Conservation (phyloP, 2,888 invertebrate species). For the Cheilosia impressa region DNA sequence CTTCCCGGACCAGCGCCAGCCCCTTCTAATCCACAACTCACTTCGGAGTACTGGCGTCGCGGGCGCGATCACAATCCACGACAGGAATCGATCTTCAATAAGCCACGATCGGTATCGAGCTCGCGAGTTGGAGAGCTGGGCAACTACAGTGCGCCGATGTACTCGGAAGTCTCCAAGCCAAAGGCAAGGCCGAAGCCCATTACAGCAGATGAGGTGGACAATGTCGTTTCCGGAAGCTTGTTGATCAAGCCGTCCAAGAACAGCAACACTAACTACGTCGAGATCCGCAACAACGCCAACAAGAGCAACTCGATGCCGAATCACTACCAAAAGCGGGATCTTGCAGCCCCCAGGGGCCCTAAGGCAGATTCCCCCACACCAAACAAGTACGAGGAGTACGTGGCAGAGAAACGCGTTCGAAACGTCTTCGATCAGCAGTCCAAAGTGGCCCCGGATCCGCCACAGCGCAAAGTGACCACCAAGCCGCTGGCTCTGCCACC, state of each 20-base stretch:
- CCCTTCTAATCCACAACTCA: conserved; percentile 82
- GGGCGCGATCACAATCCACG: conserved; percentile 76
- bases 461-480: conserved; percentile 78
- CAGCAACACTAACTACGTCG: conserved; percentile 79
- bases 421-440: conserved; percentile 75
- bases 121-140: conserved; percentile 80
- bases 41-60: conserved; percentile 86
- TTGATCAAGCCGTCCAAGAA: conserved; percentile 81
- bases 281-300: conserved; percentile 80
- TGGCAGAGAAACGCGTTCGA: conserved; percentile 81
- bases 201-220: conserved; percentile 76
- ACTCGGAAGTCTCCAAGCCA: conserved; percentile 82
- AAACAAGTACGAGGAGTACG: conserved; percentile 83
- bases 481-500: conserved; percentile 70
- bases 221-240: conserved; percentile 81
- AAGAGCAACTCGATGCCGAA: conserved; percentile 83
- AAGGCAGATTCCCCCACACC: conserved; percentile 77
- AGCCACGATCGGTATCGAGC: conserved; percentile 82
- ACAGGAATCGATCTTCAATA: conserved; percentile 69
- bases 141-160: conserved; percentile 80
- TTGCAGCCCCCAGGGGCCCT: conserved; percentile 4
- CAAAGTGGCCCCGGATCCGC: conserved; percentile 78
- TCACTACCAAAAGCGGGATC: conserved; percentile 79
- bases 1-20: conserved; percentile 76
- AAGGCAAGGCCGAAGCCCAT: conserved; percentile 76